These are phyloP conservation scores for Scytalopus superciliaris DNA, from an alignment of 2,113 vertebrate genomes.

Conservation along the genomic window DNA sequence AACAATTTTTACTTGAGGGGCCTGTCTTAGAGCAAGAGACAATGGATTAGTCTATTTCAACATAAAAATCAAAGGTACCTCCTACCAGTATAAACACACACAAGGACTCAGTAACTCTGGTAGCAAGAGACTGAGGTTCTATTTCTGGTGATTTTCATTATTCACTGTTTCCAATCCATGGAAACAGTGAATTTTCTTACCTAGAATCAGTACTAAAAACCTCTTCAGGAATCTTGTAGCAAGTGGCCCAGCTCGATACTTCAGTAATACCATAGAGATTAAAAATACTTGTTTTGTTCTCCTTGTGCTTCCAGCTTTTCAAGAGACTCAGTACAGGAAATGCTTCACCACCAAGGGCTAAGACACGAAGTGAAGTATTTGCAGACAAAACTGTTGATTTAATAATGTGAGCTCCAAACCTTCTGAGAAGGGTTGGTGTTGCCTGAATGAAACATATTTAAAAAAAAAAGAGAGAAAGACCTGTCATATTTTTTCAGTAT, in stretches of 20 bases:
- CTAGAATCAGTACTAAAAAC: conserved; percentile 59
- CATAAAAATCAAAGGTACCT: neutral
- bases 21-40: neutral
- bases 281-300: conserved; percentile 87
- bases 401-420: conserved; percentile 81
- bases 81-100: neutral
- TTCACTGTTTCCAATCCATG: neutral
- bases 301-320: conserved; percentile 83
- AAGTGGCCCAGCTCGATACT: conserved; percentile 95
- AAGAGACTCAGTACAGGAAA: conserved; percentile 81
- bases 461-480: neutral
- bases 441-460: conserved; percentile 73
- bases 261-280: conserved; percentile 96
- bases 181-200: conserved; percentile 41
- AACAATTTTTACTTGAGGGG: neutral
- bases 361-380: conserved; percentile 82
- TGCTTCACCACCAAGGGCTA: conserved; percentile 92
- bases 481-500: neutral
- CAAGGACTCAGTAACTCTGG: neutral
- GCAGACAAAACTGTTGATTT: conserved; percentile 79
- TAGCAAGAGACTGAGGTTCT: neutral
- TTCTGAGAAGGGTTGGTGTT: conserved; percentile 87
- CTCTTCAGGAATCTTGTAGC: conserved; percentile 81
- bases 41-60: neutral
- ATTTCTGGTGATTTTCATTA: neutral